Evolutionary conservation across 2,888 invertebrate species (phyloP).

Genomic region (Mythimna ferrago): DNA sequence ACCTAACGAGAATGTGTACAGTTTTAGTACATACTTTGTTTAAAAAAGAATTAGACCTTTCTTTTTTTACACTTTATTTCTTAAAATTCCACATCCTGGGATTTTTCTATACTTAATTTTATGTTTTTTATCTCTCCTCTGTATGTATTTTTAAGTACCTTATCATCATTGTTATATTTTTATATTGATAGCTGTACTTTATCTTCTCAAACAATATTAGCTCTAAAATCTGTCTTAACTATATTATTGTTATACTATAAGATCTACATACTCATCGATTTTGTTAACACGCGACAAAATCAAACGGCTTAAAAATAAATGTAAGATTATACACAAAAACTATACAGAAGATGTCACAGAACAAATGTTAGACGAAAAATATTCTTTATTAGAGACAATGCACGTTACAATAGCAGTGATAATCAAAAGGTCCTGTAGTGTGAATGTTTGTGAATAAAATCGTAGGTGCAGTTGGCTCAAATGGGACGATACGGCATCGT

Average conservation of each 20-base stretch:
- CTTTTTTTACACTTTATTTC: constrained; percentile 1
- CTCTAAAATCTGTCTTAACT: constrained; percentile 69
- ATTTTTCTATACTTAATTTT: constrained; percentile 4
- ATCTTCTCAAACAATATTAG: constrained; percentile 66
- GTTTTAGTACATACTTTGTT: constrained; percentile 14
- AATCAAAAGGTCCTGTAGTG: constrained; percentile 22
- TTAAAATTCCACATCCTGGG: constrained; percentile 22
- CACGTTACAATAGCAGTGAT: constrained; percentile 30
- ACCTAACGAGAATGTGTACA: constrained; percentile 30
- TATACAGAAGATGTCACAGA: not conserved
- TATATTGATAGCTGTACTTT: constrained; percentile 65
- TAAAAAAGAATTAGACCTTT: not conserved
- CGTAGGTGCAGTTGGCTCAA: constrained; percentile 36
- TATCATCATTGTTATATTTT: constrained; percentile 62
- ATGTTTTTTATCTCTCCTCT: constrained; percentile 14
- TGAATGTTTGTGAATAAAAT: constrained; percentile 46
- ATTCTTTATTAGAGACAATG: not conserved
- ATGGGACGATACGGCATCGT: constrained; percentile 43
- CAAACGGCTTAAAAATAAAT: constrained; percentile 46
- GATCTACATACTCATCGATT: constrained; percentile 64
- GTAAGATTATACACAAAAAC: constrained; percentile 12
- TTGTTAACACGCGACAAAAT: constrained; percentile 67
- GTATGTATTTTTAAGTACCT: constrained; percentile 32
- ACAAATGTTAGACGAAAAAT: not conserved
- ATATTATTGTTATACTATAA: constrained; percentile 70